phyloP scores from a whole-genome alignment of 1,140 invertebrate genomes.

The Trachymyrmex cornetzi region DNA sequence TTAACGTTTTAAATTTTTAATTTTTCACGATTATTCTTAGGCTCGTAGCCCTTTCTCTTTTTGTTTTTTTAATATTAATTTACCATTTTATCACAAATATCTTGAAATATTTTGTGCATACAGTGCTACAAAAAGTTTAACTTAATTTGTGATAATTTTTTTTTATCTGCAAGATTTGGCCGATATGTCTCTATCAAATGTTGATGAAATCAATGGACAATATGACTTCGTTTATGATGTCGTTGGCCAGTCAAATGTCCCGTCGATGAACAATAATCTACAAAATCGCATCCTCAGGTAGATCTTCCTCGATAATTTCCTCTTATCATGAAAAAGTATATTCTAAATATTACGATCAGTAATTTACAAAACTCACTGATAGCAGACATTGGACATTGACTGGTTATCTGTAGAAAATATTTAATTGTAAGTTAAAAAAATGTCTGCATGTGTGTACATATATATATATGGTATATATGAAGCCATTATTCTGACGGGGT shows the following conservation, averaged over 20 bases:
- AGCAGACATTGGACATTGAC: not conserved
- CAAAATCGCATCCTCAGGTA: conserved; percentile 84
- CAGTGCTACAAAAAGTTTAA: conserved; percentile 1
- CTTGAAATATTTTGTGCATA: not conserved
- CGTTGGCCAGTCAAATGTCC: conserved; percentile 50
- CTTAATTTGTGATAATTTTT: not conserved
- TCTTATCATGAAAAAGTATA: not conserved
- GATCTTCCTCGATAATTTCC: not conserved
- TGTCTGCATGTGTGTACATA: not conserved
- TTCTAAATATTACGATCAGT: not conserved
- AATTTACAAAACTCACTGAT: not conserved
- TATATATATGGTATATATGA: too few species aligned
- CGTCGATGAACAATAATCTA: conserved; percentile 62
- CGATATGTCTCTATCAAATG: conserved; percentile 78
- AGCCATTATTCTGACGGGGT: not conserved
- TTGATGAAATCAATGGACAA: conserved; percentile 67
- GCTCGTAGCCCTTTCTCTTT: too few species aligned
- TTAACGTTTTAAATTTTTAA: too few species aligned
- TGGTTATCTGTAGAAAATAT: not conserved
- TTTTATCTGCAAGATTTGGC: conserved; percentile 55
- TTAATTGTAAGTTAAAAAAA: not conserved
- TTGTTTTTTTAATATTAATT: not conserved
- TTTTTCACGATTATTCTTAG: too few species aligned
- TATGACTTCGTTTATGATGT: conserved; percentile 75
- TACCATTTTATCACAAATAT: not conserved